phyloP scores from a whole-genome alignment of 2,113 vertebrate species.

The Thunnus thynnus region DNA sequence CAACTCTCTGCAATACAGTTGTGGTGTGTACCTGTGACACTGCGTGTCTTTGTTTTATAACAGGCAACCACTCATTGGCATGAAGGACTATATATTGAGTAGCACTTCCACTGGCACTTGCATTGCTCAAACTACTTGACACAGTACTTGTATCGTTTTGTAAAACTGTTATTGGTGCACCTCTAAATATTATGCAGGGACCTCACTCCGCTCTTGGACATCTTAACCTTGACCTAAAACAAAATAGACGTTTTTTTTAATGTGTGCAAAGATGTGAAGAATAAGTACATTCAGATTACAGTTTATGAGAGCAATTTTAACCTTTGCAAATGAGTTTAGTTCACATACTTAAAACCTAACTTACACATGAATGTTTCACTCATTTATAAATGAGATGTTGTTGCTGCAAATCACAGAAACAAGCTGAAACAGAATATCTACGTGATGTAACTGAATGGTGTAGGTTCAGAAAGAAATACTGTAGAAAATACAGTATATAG shows the following conservation, averaged over 20 bases:
- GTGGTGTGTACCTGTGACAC: background rate
- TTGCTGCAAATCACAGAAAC: too few relatives aligned
- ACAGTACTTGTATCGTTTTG: slow-evolving; percentile 29
- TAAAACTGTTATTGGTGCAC: slow-evolving; percentile 16
- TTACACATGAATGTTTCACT: background rate
- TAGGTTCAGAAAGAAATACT: too few relatives aligned
- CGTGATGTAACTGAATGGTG: too few relatives aligned
- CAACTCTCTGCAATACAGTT: background rate
- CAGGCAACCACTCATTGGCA: background rate
- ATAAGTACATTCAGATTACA: slow-evolving; percentile 6
- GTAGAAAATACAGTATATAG: too few relatives aligned
- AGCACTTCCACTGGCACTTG: slow-evolving; percentile 25
- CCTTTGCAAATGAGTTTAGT: background rate
- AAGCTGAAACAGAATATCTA: too few relatives aligned
- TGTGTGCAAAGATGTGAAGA: background rate
- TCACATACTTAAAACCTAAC: background rate
- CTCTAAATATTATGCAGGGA: background rate
- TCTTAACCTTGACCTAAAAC: slow-evolving; percentile 9
- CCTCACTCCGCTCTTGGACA: slow-evolving; percentile 13
- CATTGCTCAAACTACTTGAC: slow-evolving; percentile 28
- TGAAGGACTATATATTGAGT: slow-evolving; percentile 36
- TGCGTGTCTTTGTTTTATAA: slow-evolving; percentile 3
- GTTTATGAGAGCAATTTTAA: background rate
- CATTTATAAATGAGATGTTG: background rate
- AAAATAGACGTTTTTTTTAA: background rate